Conservation (phyloP, 2,888 invertebrate genomes). For the Pogonocherus hispidulus region DNA sequence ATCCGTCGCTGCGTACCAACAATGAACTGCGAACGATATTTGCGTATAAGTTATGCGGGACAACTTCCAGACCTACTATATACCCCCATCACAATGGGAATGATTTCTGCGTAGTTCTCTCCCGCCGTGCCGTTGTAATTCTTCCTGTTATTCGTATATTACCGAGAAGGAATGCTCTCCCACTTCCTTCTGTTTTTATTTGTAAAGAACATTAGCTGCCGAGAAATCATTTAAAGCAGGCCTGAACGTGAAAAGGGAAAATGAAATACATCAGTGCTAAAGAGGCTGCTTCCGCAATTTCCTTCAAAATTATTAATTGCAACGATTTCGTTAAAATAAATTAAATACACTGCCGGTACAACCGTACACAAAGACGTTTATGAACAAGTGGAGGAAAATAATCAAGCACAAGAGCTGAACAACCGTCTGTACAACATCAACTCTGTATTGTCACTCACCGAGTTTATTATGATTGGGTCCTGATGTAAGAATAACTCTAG, state of each 20-base stretch:
- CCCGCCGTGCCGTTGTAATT: not conserved
- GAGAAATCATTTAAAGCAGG: not conserved
- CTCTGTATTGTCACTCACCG: no score
- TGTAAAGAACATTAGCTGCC: not conserved
- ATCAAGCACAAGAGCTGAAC: not conserved
- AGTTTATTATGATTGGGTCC: no score
- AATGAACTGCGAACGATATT: slow-evolving; percentile 24
- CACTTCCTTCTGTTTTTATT: not conserved
- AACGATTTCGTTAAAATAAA: slow-evolving; percentile 1
- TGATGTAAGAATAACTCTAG: no score
- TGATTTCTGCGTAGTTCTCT: slow-evolving; percentile 8
- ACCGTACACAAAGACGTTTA: not conserved
- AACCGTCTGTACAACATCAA: no score
- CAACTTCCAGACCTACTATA: slow-evolving; percentile 10
- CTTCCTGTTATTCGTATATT: not conserved
- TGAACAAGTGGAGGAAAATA: not conserved
- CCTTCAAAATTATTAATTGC: not conserved
- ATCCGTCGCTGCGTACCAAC: no score
- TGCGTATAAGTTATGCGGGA: slow-evolving; percentile 3
- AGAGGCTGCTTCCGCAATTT: not conserved
- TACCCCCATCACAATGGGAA: not conserved
- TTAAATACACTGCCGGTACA: not conserved
- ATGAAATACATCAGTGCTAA: not conserved
- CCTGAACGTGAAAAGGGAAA: not conserved
- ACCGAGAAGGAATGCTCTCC: not conserved